Evolutionary conservation across 2,888 invertebrate genomes (phyloP).

Genomic region (Carterocephalus palaemon): DNA sequence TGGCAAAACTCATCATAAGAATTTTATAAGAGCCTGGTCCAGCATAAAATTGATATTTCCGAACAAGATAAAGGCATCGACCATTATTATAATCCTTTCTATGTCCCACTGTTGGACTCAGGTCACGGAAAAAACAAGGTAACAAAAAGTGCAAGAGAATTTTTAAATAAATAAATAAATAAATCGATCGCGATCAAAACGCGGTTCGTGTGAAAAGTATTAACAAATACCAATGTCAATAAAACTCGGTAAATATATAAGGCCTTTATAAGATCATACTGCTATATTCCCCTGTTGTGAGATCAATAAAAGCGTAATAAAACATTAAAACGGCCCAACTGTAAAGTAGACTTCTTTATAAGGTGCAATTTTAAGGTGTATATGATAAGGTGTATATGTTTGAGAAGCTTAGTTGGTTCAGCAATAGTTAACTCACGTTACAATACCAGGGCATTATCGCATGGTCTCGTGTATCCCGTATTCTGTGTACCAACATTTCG

Average conservation of each 20-base stretch:
- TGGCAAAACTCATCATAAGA: too few relatives aligned
- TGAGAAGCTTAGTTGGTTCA: not conserved
- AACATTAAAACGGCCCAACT: conserved; percentile 23
- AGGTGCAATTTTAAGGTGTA: not conserved
- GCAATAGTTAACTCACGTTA: not conserved
- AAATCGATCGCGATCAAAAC: conserved; percentile 7
- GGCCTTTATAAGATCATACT: conserved; percentile 63
- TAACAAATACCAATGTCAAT: conserved; percentile 52
- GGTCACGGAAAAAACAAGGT: too few relatives aligned
- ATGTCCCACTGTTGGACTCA: too few relatives aligned
- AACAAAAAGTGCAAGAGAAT: too few relatives aligned
- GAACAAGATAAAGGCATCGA: too few relatives aligned
- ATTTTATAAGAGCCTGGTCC: too few relatives aligned
- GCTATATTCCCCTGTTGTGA: conserved; percentile 45
- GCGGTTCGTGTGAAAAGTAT: conserved; percentile 17
- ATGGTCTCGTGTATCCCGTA: too few relatives aligned
- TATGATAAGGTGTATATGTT: not conserved
- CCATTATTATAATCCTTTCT: too few relatives aligned
- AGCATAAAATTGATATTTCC: too few relatives aligned
- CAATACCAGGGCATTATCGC: too few relatives aligned
- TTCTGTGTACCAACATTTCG: too few relatives aligned
- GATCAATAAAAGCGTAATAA: conserved; percentile 28
- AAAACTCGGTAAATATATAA: conserved; percentile 61
- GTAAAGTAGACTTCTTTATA: conserved; percentile 17
- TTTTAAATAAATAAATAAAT: too few relatives aligned